These are phyloP conservation scores for Idaea aversata DNA, from an alignment of 2,888 invertebrate species.

Conservation along the genomic window DNA sequence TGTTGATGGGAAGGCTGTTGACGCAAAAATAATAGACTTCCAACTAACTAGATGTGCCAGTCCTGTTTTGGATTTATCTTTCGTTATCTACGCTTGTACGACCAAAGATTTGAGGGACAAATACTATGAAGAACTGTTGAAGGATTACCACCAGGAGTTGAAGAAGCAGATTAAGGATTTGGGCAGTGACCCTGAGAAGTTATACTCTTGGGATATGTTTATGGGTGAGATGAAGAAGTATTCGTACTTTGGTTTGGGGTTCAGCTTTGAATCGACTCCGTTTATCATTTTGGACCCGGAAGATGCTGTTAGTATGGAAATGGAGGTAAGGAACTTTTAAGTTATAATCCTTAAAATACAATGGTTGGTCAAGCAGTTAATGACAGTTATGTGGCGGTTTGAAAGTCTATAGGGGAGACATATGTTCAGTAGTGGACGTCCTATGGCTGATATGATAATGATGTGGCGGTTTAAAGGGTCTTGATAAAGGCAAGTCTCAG, in stretches of 20 bases:
- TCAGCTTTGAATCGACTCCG: conserved; percentile 81
- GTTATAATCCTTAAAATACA: background rate
- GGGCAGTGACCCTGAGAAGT: conserved; percentile 79
- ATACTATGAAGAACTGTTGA: conserved; percentile 81
- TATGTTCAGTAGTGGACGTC: background rate
- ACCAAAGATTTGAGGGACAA: conserved; percentile 76
- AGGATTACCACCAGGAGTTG: conserved; percentile 81
- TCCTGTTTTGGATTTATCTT: conserved; percentile 80
- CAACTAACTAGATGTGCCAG: conserved; percentile 82
- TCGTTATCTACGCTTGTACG: conserved; percentile 81
- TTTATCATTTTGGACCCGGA: conserved; percentile 79
- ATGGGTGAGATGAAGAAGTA: conserved; percentile 78
- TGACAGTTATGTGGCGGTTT: no score
- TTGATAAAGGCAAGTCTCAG: background rate
- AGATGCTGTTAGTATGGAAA: conserved; percentile 80
- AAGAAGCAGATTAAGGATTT: conserved; percentile 75
- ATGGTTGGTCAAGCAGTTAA: no score
- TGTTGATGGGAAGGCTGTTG: conserved; percentile 41
- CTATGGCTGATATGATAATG: background rate
- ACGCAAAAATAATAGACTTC: conserved; percentile 84
- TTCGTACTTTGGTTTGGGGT: conserved; percentile 79
- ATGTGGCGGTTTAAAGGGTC: background rate
- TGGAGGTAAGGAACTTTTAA: conserved; percentile 54
- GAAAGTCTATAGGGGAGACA: no score
- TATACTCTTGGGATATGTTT: conserved; percentile 77